Conservation (phyloP, 2,797 vertebrate species). For the Oreochromis mossambicus region DNA sequence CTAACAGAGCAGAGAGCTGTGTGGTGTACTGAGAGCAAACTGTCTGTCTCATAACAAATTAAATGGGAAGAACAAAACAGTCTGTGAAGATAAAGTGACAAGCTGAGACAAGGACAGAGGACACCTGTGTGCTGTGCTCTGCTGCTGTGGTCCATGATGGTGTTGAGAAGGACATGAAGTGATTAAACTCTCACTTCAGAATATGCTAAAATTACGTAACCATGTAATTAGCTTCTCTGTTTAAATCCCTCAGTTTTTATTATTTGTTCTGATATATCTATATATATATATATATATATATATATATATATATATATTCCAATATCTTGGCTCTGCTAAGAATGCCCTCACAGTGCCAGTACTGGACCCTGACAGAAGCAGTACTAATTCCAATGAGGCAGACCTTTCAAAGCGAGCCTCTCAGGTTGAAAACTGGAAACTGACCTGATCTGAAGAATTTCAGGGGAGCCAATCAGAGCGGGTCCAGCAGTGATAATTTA, state of each 20-base stretch:
- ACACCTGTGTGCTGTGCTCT: background rate
- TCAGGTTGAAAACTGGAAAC: background rate
- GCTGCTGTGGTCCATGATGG: background rate
- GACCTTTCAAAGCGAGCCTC: background rate
- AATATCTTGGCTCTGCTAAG: background rate
- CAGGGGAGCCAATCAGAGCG: background rate
- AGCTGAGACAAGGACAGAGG: slow-evolving; percentile 8
- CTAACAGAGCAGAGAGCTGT: background rate
- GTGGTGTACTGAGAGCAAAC: background rate
- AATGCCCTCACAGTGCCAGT: background rate
- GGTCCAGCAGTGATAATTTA: background rate
- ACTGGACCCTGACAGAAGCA: background rate
- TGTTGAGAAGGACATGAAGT: background rate
- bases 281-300: no score
- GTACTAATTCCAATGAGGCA: background rate
- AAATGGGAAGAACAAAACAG: slow-evolving; percentile 10
- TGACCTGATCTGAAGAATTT: background rate
- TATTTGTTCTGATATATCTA: background rate
- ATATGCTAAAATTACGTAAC: background rate
- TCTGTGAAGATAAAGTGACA: slow-evolving; percentile 29
- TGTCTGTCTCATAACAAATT: slow-evolving; percentile 34
- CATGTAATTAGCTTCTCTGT: background rate
- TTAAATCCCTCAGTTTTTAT: background rate
- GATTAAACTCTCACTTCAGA: background rate
- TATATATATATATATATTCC: background rate